phyloP scores from a whole-genome alignment of 2,797 vertebrate genomes.

The Philypnodon macrostomus region DNA sequence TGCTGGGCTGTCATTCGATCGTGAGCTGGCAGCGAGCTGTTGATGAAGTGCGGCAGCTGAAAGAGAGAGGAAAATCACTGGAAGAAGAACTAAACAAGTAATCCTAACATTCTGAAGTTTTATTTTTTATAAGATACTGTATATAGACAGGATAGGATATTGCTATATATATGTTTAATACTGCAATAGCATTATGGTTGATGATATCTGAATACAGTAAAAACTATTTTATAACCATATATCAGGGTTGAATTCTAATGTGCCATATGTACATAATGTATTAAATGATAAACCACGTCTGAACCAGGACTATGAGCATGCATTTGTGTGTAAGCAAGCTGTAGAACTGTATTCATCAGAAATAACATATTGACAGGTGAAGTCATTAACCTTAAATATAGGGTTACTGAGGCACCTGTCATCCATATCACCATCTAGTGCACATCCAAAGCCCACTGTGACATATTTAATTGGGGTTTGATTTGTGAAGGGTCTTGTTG shows the following conservation, averaged over 20 bases:
- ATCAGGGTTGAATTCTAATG: no score
- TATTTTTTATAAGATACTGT: no score
- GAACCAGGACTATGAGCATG: no score
- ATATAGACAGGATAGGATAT: no score
- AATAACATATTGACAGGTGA: conserved; percentile 3
- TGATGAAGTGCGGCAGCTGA: conserved; percentile 95
- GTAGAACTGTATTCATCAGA: background rate
- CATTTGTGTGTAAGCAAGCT: background rate
- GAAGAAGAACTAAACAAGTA: no score
- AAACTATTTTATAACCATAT: no score
- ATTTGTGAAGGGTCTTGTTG: conserved; percentile 34
- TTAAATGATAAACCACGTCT: no score
- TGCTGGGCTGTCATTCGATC: conserved; percentile 91
- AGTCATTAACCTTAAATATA: conserved; percentile 37
- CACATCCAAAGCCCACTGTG: background rate
- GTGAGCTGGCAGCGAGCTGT: conserved; percentile 89
- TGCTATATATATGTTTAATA: no score
- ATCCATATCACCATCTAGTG: background rate
- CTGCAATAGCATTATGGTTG: no score
- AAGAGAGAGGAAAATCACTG: conserved; percentile 39
- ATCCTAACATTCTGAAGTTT: no score
- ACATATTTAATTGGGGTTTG: conserved; percentile 13
- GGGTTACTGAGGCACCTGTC: conserved; percentile 1
- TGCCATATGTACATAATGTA: no score
- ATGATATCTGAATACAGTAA: no score